Base-by-base conservation (phyloP, 2,797 vertebrate species). In the Catharus ustulatus region DNA sequence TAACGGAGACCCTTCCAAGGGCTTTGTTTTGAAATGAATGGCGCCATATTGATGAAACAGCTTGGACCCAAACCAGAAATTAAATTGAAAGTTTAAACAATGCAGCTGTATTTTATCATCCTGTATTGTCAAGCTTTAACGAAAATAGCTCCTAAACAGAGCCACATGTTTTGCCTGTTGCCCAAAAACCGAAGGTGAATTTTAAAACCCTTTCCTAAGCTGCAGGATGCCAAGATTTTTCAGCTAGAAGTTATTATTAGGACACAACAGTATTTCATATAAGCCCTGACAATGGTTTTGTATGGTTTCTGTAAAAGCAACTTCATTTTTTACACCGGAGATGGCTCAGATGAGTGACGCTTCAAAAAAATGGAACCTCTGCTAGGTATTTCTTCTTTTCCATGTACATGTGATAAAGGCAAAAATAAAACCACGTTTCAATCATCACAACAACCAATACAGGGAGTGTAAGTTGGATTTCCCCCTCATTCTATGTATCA, bases 101-200 rank as follows among this genome's bases (percentile, higher is more conserved):
- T 93, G 93, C 97, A 96, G 92, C 95, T 97, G 93, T 81, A 94
- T 95, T 96, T 96, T 95, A 97, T 97, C 95, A 96, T 96, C 87
- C 78, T 89, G 89, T 73, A 94, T 95, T 94, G 97, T 96, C 91
- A 96, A 82, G 89, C 96, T 91, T 85, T 87, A 96, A 94, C 89
- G 6, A 97, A 97, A 97, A 93, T 95, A 91, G 95, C 84, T 95
- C 93, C 96, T 96, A 97, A 97, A 92, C 69, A 94, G 93, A 97
- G 96, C 95, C 97, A 97, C 88, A 97, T 96, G 95, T 95, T 84
- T 87, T 90, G 93, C 92, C 93, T 95, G 51, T 90, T 96, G 94
- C 93, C 93, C 91, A 96, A 94, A 95, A 89, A 66, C 84, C 51
- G 81, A 96, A 97, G 96, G 95, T 97, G 87, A 94, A 94, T 93